Conservation (phyloP, 2,888 invertebrate genomes). For the Drosophila lacicola region DNA sequence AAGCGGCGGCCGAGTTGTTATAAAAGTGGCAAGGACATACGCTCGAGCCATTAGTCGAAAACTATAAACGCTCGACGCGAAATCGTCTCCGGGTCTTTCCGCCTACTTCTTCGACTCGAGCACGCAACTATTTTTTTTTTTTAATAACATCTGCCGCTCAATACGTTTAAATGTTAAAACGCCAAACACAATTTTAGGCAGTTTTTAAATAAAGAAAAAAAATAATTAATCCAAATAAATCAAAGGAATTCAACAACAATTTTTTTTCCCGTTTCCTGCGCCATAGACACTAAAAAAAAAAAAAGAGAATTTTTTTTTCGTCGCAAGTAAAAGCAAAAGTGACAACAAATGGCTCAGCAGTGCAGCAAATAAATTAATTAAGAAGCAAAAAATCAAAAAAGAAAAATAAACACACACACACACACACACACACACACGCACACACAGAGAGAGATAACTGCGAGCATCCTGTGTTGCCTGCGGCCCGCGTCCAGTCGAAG, state of each 20-base stretch:
- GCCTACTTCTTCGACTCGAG: conserved; percentile 56
- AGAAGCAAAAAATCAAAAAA: not conserved
- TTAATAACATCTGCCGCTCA: conserved; percentile 25
- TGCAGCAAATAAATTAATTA: conserved; percentile 31
- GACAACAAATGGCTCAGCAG: conserved; percentile 65
- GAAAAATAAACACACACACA: conserved; percentile 1
- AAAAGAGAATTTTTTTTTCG: conserved; percentile 2
- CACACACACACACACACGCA: not conserved
- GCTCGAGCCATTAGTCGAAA: conserved; percentile 85
- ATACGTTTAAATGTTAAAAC: conserved; percentile 26
- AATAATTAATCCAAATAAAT: not conserved
- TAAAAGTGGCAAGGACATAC: conserved; percentile 86
- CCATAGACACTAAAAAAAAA: conserved; percentile 5
- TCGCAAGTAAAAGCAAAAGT: conserved; percentile 63
- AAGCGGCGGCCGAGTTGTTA: conserved; percentile 82
- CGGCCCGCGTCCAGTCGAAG: too few species aligned
- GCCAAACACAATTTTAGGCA: conserved; percentile 14
- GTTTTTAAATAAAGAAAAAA: conserved; percentile 6
- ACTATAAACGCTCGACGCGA: conserved; percentile 85
- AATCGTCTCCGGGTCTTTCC: conserved; percentile 81
- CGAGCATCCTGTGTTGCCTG: not conserved
- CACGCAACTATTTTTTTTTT: conserved; percentile 60
- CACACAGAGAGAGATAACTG: not conserved
- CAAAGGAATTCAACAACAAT: conserved; percentile 5
- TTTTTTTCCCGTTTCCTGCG: conserved; percentile 19